These are phyloP conservation scores for Thomomys bottae DNA, from an alignment of 2,113 vertebrate species.

Conservation along the genomic window DNA sequence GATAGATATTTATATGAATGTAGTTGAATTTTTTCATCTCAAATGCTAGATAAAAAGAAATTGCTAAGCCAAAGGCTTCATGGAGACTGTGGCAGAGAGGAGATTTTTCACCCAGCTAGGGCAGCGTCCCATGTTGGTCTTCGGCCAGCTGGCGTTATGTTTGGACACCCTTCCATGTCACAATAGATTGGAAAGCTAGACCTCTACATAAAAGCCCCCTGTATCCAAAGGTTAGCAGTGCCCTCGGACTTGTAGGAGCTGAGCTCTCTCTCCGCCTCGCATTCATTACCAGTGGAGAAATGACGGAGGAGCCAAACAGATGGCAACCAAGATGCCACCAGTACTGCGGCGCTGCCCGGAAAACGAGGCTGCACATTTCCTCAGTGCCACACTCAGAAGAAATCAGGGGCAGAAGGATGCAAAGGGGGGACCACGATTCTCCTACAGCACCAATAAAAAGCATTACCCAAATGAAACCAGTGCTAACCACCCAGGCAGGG, in stretches of 20 bases:
- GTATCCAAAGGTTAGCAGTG: constrained; percentile 38
- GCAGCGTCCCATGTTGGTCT: background rate
- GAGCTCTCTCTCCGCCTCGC: background rate
- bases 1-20: background rate
- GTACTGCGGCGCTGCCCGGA: constrained; percentile 50
- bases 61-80: background rate
- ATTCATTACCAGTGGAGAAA: constrained; percentile 49
- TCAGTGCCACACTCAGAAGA: constrained; percentile 56
- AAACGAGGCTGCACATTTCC: constrained; percentile 40
- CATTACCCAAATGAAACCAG: too few species aligned
- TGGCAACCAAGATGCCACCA: constrained; percentile 62
- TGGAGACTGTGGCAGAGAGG: background rate
- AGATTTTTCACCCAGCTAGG: background rate
- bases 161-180: background rate
- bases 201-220: constrained; percentile 8
- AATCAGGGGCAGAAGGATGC: background rate
- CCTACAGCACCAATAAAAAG: too few species aligned
- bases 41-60: background rate
- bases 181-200: background rate
- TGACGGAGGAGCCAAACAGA: constrained; percentile 54
- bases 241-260: constrained; percentile 24
- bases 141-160: background rate
- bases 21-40: constrained; percentile 32
- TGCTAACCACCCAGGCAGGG: too few species aligned
- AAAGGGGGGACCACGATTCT: too few species aligned